phyloP scores from a whole-genome alignment of 2,888 invertebrate species.

The Epicampocera succincta region DNA sequence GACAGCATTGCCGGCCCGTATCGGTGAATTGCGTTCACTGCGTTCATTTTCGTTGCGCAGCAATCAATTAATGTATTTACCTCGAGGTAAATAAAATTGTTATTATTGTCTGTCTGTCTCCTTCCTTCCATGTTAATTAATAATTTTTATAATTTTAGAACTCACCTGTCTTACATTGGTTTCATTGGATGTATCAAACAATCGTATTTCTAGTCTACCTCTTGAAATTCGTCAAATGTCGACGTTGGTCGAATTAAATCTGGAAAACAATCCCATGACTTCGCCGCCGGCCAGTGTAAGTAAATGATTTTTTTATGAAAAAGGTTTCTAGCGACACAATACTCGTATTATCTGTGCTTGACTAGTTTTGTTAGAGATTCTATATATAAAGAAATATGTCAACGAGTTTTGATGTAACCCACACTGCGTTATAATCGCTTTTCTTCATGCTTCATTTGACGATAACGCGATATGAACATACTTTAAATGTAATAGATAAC shows the following conservation, averaged over 20 bases:
- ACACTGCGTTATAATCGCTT: too few species aligned
- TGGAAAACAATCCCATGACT: constrained; percentile 95
- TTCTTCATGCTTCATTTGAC: too few species aligned
- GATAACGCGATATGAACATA: too few species aligned
- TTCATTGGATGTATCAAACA: constrained; percentile 94
- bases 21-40: constrained; percentile 91
- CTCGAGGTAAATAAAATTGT: constrained; percentile 85
- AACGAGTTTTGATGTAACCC: too few species aligned
- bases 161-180: constrained; percentile 92
- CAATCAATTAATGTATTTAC: constrained; percentile 93
- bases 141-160: constrained; percentile 83
- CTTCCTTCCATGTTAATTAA: not conserved
- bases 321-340: too few species aligned
- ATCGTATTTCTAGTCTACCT: constrained; percentile 93
- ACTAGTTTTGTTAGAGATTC: too few species aligned
- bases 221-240: constrained; percentile 93
- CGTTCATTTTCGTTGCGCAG: constrained; percentile 91
- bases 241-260: constrained; percentile 89
- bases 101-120: too few species aligned
- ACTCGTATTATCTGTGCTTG: too few species aligned
- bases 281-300: constrained; percentile 96
- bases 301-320: constrained; percentile 71
- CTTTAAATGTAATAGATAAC: too few species aligned
- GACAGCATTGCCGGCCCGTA: constrained; percentile 91
- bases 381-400: too few species aligned